Evolutionary conservation across 2,113 vertebrate genomes (phyloP).

Genomic region (Diadophis punctatus): DNA sequence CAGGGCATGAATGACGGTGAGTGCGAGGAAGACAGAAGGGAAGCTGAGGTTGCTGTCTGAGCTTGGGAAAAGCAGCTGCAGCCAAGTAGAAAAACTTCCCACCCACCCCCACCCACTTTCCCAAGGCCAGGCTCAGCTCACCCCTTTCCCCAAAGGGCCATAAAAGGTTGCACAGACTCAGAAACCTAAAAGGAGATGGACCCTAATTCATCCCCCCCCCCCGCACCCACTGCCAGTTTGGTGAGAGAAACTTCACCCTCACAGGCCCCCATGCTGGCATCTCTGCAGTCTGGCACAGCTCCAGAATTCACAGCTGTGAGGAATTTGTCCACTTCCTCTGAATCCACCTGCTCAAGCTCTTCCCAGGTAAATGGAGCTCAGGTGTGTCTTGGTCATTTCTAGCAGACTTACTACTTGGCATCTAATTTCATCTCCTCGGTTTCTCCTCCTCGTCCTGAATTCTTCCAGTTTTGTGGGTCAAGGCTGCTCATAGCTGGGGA

Average conservation of each 20-base stretch:
- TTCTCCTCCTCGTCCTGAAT: background rate
- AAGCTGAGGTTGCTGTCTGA: background rate
- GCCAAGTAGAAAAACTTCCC: background rate
- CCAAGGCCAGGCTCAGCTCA: background rate
- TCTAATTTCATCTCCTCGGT: background rate
- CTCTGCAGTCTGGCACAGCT: background rate
- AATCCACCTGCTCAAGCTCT: background rate
- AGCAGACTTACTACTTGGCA: background rate
- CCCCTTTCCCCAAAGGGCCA: background rate
- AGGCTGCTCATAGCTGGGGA: background rate
- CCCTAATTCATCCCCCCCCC: background rate
- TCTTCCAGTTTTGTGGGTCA: background rate
- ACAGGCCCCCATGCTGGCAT: background rate
- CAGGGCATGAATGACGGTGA: background rate
- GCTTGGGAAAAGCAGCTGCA: background rate
- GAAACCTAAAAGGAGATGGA: background rate
- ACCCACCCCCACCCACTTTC: background rate
- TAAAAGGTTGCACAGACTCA: background rate
- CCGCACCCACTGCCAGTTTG: background rate
- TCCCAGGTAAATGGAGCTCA: background rate
- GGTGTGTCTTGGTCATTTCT: background rate
- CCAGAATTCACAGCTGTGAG: background rate
- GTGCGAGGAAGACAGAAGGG: background rate
- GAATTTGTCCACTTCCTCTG: background rate
- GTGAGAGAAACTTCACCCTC: background rate